Evolutionary conservation across 2,888 invertebrate genomes (phyloP).

Genomic region (Mamestra brassicae): DNA sequence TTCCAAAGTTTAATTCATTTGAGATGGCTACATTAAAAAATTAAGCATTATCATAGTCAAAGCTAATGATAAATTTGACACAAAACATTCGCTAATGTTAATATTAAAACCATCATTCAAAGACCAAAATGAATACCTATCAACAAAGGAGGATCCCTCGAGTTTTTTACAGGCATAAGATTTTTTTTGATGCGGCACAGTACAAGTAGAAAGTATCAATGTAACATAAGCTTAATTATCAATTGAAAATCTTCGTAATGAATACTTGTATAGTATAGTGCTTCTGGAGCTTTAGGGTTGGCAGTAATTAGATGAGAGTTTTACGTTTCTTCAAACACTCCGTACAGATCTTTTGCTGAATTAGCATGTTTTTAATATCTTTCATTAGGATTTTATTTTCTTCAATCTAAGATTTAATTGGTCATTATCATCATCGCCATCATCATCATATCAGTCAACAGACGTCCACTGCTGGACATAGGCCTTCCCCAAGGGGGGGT

Average conservation of each 20-base stretch:
- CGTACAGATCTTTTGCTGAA: no score
- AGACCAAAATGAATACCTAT: constrained; percentile 30
- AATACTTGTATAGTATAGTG: constrained; percentile 74
- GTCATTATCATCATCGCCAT: no score
- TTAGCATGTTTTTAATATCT: no score
- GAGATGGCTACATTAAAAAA: neutral
- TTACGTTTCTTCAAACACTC: neutral
- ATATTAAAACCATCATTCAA: constrained; percentile 35
- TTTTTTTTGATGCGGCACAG: constrained; percentile 75
- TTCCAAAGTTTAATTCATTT: constrained; percentile 9
- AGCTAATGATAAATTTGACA: constrained; percentile 23
- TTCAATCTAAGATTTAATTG: no score
- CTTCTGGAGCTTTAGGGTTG: constrained; percentile 60
- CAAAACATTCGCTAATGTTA: constrained; percentile 50
- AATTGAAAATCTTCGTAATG: constrained; percentile 87
- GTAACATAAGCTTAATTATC: constrained; percentile 88
- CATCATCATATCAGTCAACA: no score
- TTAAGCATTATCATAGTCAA: constrained; percentile 3
- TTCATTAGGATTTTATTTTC: no score
- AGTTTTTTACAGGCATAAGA: constrained; percentile 67
- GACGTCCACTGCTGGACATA: no score
- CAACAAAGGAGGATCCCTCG: constrained; percentile 56
- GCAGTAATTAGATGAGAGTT: neutral
- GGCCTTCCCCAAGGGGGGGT: no score
- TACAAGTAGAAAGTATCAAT: constrained; percentile 80